Evolutionary conservation across 1,140 invertebrate species (phyloP).

Genomic region (Zeugodacus cucurbitae): DNA sequence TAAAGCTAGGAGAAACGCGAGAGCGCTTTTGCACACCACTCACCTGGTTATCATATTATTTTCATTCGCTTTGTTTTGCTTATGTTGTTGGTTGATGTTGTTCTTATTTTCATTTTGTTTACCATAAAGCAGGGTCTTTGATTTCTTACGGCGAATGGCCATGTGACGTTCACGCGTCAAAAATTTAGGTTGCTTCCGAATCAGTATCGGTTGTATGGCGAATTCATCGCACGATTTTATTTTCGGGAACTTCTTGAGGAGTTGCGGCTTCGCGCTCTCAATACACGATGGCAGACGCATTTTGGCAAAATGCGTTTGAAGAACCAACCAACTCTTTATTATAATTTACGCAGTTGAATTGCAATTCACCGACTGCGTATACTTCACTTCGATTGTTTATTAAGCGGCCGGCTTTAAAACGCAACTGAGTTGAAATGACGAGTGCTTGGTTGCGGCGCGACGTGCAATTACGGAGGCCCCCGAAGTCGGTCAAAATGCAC

Average conservation of each 20-base stretch:
- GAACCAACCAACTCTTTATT: neutral
- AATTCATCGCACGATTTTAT: conserved; percentile 40
- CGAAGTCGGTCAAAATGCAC: neutral
- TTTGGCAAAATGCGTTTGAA: neutral
- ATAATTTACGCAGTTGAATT: neutral
- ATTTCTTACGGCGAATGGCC: conserved; percentile 71
- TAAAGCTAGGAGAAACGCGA: neutral
- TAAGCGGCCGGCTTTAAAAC: neutral
- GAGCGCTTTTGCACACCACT: neutral
- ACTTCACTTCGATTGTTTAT: neutral
- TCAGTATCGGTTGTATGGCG: conserved; percentile 66
- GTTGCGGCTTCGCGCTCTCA: neutral
- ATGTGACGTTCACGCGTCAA: conserved; percentile 76
- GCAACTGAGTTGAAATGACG: neutral
- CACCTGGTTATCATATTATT: neutral
- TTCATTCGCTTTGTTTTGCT: neutral
- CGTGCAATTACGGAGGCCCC: neutral
- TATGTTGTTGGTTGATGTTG: neutral
- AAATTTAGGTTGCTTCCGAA: conserved; percentile 74
- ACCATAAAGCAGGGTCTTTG: neutral
- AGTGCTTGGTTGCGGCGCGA: neutral
- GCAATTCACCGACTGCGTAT: neutral
- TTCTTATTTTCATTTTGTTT: neutral
- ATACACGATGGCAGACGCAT: neutral
- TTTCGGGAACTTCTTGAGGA: neutral